Evolutionary conservation across 2,113 vertebrate genomes (phyloP).

Genomic region (Clinocottus analis): DNA sequence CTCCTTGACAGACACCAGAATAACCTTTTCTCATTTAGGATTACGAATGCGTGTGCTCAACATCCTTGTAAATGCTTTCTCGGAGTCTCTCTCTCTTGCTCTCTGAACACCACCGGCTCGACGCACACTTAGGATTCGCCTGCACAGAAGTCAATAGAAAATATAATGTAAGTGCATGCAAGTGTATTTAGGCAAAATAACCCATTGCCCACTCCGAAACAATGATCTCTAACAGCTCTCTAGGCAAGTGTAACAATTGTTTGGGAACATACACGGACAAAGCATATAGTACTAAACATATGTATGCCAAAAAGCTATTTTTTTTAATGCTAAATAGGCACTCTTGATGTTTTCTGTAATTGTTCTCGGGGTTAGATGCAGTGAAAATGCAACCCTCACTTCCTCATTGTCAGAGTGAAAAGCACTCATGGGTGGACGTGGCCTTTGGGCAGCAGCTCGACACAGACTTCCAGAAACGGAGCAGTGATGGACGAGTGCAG

Average conservation of each 20-base stretch:
- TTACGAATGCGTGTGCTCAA: background rate
- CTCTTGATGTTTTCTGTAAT: background rate
- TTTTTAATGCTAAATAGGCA: conserved; percentile 2
- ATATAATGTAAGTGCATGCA: background rate
- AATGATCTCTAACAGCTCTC: background rate
- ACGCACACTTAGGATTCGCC: background rate
- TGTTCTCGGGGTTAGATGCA: background rate
- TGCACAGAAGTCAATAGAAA: background rate
- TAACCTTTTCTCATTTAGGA: background rate
- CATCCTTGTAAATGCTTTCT: background rate
- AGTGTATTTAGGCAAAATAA: background rate
- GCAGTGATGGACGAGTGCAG: conserved; percentile 52
- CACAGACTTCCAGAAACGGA: conserved; percentile 20
- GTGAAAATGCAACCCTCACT: background rate
- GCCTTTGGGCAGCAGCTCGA: conserved; percentile 32
- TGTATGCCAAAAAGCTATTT: background rate
- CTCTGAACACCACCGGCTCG: background rate
- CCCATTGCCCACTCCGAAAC: background rate
- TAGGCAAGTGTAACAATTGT: background rate
- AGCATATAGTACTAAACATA: background rate
- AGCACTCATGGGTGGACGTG: conserved; percentile 9
- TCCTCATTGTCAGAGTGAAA: conserved; percentile 11
- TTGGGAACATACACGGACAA: conserved; percentile 2
- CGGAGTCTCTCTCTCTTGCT: background rate
- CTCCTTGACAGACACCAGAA: background rate